These are phyloP conservation scores for Tupaia chinensis DNA, from an alignment of 2,113 vertebrate genomes.

Conservation along the genomic window DNA sequence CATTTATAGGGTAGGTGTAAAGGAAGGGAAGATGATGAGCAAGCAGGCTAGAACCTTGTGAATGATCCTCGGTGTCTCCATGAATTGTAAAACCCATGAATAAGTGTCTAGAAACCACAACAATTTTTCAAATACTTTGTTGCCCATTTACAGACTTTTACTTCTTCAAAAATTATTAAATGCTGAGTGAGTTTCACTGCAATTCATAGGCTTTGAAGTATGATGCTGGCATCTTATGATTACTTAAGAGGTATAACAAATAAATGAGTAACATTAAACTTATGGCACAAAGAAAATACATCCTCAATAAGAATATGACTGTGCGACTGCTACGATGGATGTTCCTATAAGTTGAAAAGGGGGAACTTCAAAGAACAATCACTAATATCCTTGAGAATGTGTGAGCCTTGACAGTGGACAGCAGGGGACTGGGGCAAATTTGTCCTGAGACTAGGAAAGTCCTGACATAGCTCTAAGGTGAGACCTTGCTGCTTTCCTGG, in stretches of 20 bases:
- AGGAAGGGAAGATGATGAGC: background rate
- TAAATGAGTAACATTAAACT: slow-evolving; percentile 40
- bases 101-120: background rate
- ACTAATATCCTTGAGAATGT: background rate
- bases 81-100: background rate
- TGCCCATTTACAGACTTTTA: background rate
- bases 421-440: background rate
- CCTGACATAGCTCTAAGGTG: background rate
- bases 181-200: background rate
- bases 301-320: background rate
- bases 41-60: background rate
- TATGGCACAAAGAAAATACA: background rate
- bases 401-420: background rate
- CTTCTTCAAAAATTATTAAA: background rate
- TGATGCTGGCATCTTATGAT: background rate
- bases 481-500: background rate
- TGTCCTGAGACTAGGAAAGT: background rate
- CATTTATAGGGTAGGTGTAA: background rate
- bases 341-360: background rate
- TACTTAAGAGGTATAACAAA: slow-evolving; percentile 9
- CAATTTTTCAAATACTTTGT: background rate
- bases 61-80: background rate
- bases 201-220: background rate
- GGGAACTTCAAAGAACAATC: background rate
- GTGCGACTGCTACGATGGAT: background rate